Base-by-base conservation (phyloP, 1,140 invertebrate genomes). In the Aricia agestis region DNA sequence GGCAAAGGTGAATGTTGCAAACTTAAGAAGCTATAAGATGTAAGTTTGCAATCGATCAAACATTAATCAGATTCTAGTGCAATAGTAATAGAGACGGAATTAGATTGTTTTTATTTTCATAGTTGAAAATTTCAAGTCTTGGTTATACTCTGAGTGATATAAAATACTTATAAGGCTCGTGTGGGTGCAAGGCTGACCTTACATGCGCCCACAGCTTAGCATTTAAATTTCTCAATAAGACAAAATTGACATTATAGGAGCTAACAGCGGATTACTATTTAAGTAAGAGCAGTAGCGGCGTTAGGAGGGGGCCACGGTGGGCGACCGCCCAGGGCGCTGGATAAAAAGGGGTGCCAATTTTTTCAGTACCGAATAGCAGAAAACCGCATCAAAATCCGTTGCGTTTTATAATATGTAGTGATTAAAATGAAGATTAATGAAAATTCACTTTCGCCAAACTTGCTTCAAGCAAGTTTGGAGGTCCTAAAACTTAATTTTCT, bases 181-280 rank as follows among this genome's bases (percentile, higher is more conserved):
- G 89, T 91, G 89, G 89, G 89, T 87, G 89, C 89, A 91, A 89
- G 89, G 89, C 81, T 91, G 87, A 89, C 87, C 87, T 89, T 91
- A 88, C 78, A 87, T 81, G 81, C 78, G 75, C 89, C 87, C 87
- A 91, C 89, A 82, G 72, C 78, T 79, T 81, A 83, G 84, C 80
- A 85, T 88, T 87, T 79, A 78, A 69, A 66, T 69, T 69, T 69
- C 36, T 41, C 61, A 69, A 69, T 58, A 25, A 63, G 45, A 52
- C 45, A 52, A 52, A 52, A 15, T 52, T 52, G 45, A 13, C 45
- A 42, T 42, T 42, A 36, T 36, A 36, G 36, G 36, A 36, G 36
- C 36, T 36, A 36, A 36, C 36, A 36, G 36, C 6, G 9, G 36
- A 36, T 25, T 25, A 25, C n/a, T n/a, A n/a, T n/a, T n/a, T n/a